Evolutionary conservation across 2,797 vertebrate species (phyloP).

Genomic region (Premnoplex brunnescens): DNA sequence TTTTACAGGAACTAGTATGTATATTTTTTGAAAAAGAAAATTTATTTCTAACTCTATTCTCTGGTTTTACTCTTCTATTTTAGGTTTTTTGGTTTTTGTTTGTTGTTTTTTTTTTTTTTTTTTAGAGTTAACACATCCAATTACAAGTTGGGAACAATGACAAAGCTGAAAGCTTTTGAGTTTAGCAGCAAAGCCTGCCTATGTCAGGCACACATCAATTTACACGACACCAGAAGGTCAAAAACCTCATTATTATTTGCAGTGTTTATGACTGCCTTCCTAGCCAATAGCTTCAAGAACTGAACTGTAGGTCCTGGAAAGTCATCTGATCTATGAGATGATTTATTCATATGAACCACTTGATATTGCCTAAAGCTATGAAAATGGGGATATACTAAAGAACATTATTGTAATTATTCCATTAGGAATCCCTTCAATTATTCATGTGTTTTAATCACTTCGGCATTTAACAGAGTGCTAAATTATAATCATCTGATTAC

Average conservation of each 20-base stretch:
- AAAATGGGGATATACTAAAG: slow-evolving; percentile 1
- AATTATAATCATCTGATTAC: slow-evolving; percentile 21
- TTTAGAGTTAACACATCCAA: not conserved
- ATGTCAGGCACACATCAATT: slow-evolving; percentile 12
- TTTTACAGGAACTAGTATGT: not conserved
- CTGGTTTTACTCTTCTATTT: not conserved
- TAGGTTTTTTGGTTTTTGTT: not conserved
- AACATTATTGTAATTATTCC: slow-evolving; percentile 42
- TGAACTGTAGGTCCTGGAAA: slow-evolving; percentile 4
- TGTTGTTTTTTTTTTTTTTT: too few species aligned
- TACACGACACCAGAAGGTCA: not conserved
- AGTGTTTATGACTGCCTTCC: not conserved
- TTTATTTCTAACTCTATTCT: not conserved
- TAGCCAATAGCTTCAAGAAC: not conserved
- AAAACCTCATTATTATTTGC: slow-evolving; percentile 31
- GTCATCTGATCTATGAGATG: not conserved
- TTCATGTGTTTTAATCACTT: slow-evolving; percentile 49
- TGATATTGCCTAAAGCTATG: slow-evolving; percentile 24
- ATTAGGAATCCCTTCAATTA: slow-evolving; percentile 39
- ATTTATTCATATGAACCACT: slow-evolving; percentile 34
- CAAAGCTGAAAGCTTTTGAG: slow-evolving; percentile 31
- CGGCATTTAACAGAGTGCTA: slow-evolving; percentile 23
- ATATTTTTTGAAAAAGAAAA: not conserved
- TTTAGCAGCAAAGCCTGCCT: not conserved
- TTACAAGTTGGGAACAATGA: slow-evolving; percentile 14